Conservation (phyloP, 2,888 invertebrate genomes). For the Micoletzkya japonica region DNA sequence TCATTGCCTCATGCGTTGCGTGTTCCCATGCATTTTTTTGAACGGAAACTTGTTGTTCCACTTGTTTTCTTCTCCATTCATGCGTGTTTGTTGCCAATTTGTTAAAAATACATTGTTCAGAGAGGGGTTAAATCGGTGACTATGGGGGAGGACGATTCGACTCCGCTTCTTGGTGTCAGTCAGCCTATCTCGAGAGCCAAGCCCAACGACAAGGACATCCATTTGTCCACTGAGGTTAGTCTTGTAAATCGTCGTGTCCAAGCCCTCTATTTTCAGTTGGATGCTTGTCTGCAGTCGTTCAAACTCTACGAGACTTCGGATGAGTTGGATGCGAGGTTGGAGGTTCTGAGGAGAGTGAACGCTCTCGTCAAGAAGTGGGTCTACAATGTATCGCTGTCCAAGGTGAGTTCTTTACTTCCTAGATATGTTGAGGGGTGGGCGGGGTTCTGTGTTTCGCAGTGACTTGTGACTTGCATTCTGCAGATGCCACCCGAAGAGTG, state of each 20-base stretch:
- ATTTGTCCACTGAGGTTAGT: slow-evolving; percentile 42
- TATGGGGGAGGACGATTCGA: slow-evolving; percentile 18
- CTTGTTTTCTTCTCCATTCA: background rate
- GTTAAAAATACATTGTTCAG: background rate
- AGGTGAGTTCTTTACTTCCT: slow-evolving; percentile 47
- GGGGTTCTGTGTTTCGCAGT: slow-evolving; percentile 85
- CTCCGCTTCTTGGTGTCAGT: slow-evolving; percentile 54
- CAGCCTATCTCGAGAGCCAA: slow-evolving; percentile 52
- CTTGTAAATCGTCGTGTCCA: background rate
- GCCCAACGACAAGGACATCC: slow-evolving; percentile 52
- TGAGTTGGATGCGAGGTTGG: slow-evolving; percentile 56
- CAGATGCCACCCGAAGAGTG: slow-evolving; percentile 90
- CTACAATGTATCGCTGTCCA: slow-evolving; percentile 79
- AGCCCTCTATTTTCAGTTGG: slow-evolving; percentile 32
- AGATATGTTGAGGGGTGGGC: slow-evolving; percentile 29
- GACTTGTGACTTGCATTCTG: slow-evolving; percentile 63
- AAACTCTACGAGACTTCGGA: slow-evolving; percentile 56
- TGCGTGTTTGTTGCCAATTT: background rate
- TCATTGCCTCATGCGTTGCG: too few species aligned
- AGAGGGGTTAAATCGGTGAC: background rate
- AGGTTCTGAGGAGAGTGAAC: slow-evolving; percentile 77
- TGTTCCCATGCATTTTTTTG: too few species aligned
- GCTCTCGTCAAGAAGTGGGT: slow-evolving; percentile 92
- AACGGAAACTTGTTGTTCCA: too few species aligned
- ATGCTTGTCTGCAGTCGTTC: slow-evolving; percentile 39